phyloP scores from a whole-genome alignment of 1,140 invertebrate genomes.

The Eubasilissa regina region DNA sequence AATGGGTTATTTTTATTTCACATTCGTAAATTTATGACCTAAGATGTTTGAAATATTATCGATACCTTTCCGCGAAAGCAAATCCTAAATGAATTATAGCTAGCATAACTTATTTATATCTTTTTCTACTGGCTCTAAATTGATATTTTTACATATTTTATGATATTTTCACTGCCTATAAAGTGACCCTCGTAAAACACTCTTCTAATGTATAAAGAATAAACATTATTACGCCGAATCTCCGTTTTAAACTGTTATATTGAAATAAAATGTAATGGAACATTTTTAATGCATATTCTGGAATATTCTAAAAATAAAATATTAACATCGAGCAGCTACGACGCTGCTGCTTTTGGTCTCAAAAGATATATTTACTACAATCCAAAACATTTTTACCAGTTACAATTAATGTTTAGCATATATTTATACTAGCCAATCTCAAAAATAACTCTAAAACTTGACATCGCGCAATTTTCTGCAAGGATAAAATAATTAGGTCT shows the following conservation, averaged over 20 bases:
- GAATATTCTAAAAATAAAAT: no score
- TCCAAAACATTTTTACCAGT: no score
- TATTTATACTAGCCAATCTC: no score
- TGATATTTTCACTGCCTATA: conserved; percentile 23
- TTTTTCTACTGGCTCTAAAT: conserved; percentile 15
- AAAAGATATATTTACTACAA: no score
- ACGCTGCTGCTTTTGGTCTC: no score
- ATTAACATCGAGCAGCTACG: no score
- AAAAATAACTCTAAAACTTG: no score
- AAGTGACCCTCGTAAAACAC: conserved; percentile 26
- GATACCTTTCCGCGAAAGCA: not conserved
- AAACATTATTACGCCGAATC: not conserved
- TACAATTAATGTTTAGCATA: no score
- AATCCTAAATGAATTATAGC: conserved; percentile 29
- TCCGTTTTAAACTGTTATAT: not conserved
- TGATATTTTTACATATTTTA: conserved; percentile 36
- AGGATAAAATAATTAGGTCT: no score
- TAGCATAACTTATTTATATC: conserved; percentile 12
- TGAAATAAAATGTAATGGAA: conserved; percentile 7
- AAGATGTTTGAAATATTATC: not conserved
- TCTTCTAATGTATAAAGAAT: not conserved
- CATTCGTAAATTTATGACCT: not conserved
- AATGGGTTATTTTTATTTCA: no score
- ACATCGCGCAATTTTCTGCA: no score
- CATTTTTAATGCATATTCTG: no score